Evolutionary conservation across 92 coral and sea anemone species (phyloP), one percentile per base, ranked within the genome.

Genomic region (Pocillopora meandrina): DNA sequence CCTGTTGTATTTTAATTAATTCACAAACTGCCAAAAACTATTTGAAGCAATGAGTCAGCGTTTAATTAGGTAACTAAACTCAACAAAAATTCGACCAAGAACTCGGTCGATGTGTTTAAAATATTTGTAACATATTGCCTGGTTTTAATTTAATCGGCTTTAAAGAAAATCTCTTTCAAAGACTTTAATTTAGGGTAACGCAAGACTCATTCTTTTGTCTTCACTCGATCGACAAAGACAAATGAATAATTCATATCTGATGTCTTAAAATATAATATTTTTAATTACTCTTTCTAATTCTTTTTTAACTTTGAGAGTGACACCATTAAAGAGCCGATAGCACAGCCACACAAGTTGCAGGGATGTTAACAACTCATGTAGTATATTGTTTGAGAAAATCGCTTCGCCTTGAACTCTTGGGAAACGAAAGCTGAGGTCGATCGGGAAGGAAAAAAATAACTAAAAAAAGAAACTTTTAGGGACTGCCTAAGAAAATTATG

Each of bases 321-420:
- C 57, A 76, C 60, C 47, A 20, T 3, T 70, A 20, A 18, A 70
- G 33, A 36, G 23, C 56, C 56, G 52, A 79, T 26, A 10, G 11
- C 9, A 12, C 74, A 16, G 6, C 35, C 23, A 42, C 47, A 52
- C 10, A 10, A 9, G 62, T 17, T 5, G 18, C 0, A n/a, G 26
- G 55, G 69, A 72, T 21, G 23, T 60, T 60, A 61, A 71, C 65
- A 58, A 42, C 49, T 81, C 77, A 61, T 81, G 58, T 71, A 9
- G 36, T 71, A 71, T 81, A 81, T 71, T 60, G 85, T 20, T 34
- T 55, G 16, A 12, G 67, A 68, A 67, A 31, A 52, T 15, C 70
- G 35, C 52, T 58, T 34, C 34, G 52, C 34, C 33, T 66, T 52
- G 9, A 16, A 9, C 13, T 23, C 52, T 78, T 4, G 52, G 31